phyloP scores from a whole-genome alignment of 2,888 invertebrate species.

The Teleogryllus oceanicus region DNA sequence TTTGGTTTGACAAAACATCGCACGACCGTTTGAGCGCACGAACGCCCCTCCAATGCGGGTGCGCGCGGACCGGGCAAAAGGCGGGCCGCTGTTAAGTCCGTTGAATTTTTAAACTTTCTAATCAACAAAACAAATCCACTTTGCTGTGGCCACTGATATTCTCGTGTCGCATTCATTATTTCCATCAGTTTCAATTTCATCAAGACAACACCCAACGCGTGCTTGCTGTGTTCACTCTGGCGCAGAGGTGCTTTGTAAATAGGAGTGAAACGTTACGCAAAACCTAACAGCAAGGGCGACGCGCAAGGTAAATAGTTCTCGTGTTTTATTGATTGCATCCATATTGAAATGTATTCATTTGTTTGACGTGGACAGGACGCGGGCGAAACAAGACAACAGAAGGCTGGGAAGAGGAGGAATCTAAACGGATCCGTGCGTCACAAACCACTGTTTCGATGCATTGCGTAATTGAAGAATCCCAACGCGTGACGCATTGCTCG shows the following conservation, averaged over 20 bases:
- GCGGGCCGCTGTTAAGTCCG: background rate
- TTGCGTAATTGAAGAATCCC: background rate
- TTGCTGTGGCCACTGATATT: slow-evolving; percentile 18
- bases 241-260: background rate
- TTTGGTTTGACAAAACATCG: slow-evolving; percentile 6
- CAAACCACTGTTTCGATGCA: background rate
- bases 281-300: background rate
- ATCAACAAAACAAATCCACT: slow-evolving; percentile 10
- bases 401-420: background rate
- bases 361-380: background rate
- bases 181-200: slow-evolving; percentile 18
- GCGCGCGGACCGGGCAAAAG: background rate
- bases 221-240: background rate
- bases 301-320: slow-evolving; percentile 18
- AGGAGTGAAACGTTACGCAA: background rate
- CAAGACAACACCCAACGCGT: background rate
- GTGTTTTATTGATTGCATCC: slow-evolving; percentile 6
- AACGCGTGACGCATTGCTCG: too few relatives aligned
- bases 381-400: slow-evolving; percentile 18
- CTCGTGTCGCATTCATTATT: slow-evolving; percentile 4
- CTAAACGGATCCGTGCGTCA: background rate
- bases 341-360: slow-evolving; percentile 7
- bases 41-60: background rate
- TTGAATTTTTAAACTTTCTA: background rate
- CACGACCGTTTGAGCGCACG: background rate